These are phyloP conservation scores for Pterocles gutturalis DNA, from an alignment of 2,113 vertebrate genomes.

Conservation along the genomic window DNA sequence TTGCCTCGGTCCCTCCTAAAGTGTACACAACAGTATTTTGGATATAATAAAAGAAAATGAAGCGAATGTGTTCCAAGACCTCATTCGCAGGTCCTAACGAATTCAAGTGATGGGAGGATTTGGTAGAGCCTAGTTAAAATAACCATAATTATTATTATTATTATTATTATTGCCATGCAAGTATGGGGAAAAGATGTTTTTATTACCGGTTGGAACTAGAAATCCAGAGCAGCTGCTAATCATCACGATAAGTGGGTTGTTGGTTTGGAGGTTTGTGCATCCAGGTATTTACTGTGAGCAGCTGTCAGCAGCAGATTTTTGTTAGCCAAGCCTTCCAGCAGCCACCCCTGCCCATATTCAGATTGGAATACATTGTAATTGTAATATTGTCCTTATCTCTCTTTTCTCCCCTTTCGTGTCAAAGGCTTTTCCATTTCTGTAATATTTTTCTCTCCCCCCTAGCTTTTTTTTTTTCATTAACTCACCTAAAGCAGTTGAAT, in stretches of 20 bases:
- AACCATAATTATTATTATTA: not conserved
- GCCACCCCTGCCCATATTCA: rapidly evolving
- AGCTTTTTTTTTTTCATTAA: not conserved
- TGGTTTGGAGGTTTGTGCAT: not conserved
- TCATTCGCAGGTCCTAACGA: rapidly evolving
- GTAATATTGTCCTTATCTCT: not conserved
- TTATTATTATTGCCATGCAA: not conserved
- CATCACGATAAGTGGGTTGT: not conserved
- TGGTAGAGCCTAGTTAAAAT: not conserved
- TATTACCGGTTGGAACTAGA: not conserved
- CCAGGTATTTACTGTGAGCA: not conserved
- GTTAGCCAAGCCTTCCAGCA: not conserved
- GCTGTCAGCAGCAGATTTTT: not conserved
- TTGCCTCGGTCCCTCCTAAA: not conserved
- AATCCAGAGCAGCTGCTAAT: not conserved
- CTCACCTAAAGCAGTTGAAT: not conserved
- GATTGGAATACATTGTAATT: not conserved
- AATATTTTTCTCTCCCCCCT: not conserved
- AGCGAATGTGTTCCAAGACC: not conserved
- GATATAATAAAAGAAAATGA: not conserved
- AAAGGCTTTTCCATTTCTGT: not conserved
- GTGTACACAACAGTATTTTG: not conserved
- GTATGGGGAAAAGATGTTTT: not conserved
- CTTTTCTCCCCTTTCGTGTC: not conserved
- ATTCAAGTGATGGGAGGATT: not conserved